Base-by-base conservation (phyloP, 2,113 vertebrate genomes). In the Martes martes region DNA sequence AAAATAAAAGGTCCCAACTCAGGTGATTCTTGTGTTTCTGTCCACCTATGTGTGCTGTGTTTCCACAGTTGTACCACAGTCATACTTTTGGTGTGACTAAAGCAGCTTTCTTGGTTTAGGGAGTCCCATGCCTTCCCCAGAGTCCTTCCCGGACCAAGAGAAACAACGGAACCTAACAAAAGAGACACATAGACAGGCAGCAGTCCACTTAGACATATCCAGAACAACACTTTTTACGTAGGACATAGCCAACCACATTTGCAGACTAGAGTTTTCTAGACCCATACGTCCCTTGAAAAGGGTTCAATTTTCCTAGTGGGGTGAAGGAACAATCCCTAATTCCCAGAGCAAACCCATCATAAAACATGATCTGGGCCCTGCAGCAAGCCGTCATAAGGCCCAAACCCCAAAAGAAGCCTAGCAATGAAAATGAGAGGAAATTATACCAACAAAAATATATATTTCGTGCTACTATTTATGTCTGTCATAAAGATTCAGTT, bases 341-440 rank as follows among this genome's bases (percentile, higher is more conserved):
- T 96, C 82, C 69, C 92, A 94, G 82, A 90, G 76, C 57, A 96
- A 96, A 92, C 67, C 73, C 69, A 96, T 90, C 33, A 47, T 92
- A 92, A 96, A 98, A 98, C 90, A 88, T 18, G 31, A 97, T 97
- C 96, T 90, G 61, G 28, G 36, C 65, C 83, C 50, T 96, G 45
- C 63, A 90, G 63, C 45, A 89, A 95, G 47, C 19, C 87, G n/a
- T 84, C 83, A 74, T 76, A 93, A 96, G 79, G 11, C 83, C 81
- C 61, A 97, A 97, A 96, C 96, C 96, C 97, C 96, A 95, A 91
- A 95, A 94, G 93, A 83, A 81, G 5, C 31, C 61, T 92, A 93
- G 47, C 19, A 33, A 96, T 87, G 92, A 98, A 97, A 97, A 96
- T 90, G 76, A 96, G 65, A 96, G 79, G 74, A 96, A 98, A 97